These are phyloP conservation scores for Ruditapes philippinarum DNA, from an alignment of 1,140 invertebrate genomes.

Conservation along the genomic window DNA sequence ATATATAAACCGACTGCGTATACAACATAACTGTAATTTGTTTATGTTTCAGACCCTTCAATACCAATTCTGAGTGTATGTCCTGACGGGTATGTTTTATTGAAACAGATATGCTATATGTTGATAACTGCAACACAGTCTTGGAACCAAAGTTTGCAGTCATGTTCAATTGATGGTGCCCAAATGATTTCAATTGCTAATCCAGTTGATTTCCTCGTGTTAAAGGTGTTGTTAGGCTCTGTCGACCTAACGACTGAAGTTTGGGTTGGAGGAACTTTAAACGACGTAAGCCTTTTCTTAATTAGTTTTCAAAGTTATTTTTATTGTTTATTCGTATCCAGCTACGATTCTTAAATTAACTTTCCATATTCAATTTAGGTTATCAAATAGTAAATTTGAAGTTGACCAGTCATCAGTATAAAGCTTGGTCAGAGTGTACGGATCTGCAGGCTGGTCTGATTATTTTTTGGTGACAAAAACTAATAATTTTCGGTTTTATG, in stretches of 20 bases:
- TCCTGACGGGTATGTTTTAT: not conserved
- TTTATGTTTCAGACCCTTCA: not conserved
- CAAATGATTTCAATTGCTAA: not conserved
- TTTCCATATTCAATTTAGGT: too few relatives aligned
- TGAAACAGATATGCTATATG: not conserved
- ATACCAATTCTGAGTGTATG: not conserved
- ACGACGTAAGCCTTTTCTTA: not conserved
- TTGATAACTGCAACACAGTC: not conserved
- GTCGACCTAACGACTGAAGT: not conserved
- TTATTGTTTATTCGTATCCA: too few relatives aligned
- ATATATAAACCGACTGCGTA: too few relatives aligned
- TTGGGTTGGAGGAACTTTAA: not conserved
- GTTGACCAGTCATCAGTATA: too few relatives aligned
- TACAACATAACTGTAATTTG: too few relatives aligned
- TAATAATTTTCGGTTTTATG: too few relatives aligned
- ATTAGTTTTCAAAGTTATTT: too few relatives aligned
- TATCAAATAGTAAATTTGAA: too few relatives aligned
- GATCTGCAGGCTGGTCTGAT: too few relatives aligned
- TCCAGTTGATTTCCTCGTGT: not conserved
- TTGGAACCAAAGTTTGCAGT: not conserved
- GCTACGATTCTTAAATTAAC: too few relatives aligned
- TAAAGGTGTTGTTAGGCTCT: not conserved
- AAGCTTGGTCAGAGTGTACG: too few relatives aligned
- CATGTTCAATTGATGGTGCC: not conserved
- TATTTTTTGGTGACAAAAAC: too few relatives aligned